Base-by-base conservation (phyloP, 2,888 invertebrate species). In the Hemicrepidius hirtus region DNA sequence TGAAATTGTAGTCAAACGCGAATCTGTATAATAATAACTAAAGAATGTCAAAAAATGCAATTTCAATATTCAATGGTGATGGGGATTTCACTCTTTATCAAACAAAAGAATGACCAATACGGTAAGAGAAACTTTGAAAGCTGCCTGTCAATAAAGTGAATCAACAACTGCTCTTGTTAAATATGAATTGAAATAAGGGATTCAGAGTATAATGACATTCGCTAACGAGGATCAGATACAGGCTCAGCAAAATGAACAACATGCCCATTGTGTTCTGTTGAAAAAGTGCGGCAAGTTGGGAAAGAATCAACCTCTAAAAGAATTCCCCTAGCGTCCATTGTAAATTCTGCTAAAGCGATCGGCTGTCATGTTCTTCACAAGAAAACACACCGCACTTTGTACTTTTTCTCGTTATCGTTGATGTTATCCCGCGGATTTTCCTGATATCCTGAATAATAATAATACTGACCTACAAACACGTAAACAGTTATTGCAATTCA, bases 361-460 rank as follows among this genome's bases (percentile, higher is more conserved):
- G 74, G 74, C 71, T 77, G 78, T 78, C 76, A 74, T 76, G 78
- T 77, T 76, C 74, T 73, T 60, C 74, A 44, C 60, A 72, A 75
- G 74, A 71, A 74, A 75, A 78, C 77, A 76, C 66, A 74, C 77
- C 77, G 75, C 78, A 74, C 75, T 72, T 74, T 75, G 76, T 77
- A 76, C 71, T 77, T 77, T 77, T 76, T 68, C 69, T 73, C 72
- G 74, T 76, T 75, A 74, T 62, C 28, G 40, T 65, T 16, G 68
- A 13, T 60, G 21, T 21, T 37, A 40, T 59, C 28, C 50, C 37
- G 18, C 32, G 21, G 50, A 65, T 53, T 65, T 18, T 5, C 1
- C 53, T 10, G 20, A 65, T 50, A 37, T 46, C 20, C 35, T 37
- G 64, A 50, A 65, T 63, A 62, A 62, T 49, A 49, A 63, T 46